phyloP scores from a whole-genome alignment of 1,140 invertebrate genomes.

The Neocloeon triangulifer region DNA sequence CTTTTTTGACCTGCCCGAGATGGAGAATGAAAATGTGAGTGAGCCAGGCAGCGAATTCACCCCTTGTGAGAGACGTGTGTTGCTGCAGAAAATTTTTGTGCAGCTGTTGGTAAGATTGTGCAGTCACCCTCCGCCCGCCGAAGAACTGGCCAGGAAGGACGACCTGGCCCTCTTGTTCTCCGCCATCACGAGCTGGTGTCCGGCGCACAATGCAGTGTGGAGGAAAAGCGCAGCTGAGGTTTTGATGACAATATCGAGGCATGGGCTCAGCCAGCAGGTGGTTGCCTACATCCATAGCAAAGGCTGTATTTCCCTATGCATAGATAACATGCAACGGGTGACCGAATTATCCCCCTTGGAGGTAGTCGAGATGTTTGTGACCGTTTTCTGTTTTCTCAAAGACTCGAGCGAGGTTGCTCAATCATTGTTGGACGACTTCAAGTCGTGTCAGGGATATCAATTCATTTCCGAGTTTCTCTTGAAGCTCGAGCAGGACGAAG shows the following conservation, averaged over 20 bases:
- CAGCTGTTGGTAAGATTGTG: constrained; percentile 88
- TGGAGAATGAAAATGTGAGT: constrained; percentile 31
- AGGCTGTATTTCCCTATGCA: constrained; percentile 79
- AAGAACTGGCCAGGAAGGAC: constrained; percentile 90
- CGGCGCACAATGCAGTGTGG: constrained; percentile 82
- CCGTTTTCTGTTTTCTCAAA: constrained; percentile 93
- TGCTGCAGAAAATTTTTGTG: constrained; percentile 91
- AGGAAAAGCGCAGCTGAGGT: constrained; percentile 91
- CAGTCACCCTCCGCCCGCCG: constrained; percentile 75
- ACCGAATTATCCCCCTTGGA: constrained; percentile 82
- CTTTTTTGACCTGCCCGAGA: constrained; percentile 91
- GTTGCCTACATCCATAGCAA: constrained; percentile 96
- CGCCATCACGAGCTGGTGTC: constrained; percentile 87
- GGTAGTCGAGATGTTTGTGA: constrained; percentile 95
- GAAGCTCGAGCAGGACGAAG: constrained; percentile 52
- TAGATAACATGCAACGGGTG: constrained; percentile 92
- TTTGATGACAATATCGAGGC: constrained; percentile 81
- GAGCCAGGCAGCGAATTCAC: constrained; percentile 57
- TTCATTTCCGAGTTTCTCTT: constrained; percentile 87
- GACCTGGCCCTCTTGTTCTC: constrained; percentile 89
- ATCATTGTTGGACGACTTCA: constrained; percentile 85
- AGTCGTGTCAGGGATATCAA: constrained; percentile 78
- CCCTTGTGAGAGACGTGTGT: constrained; percentile 66
- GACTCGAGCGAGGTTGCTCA: constrained; percentile 95
- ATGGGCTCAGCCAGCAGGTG: constrained; percentile 77